Conservation (phyloP, 1,140 invertebrate genomes). For the Heterodera schachtii region DNA sequence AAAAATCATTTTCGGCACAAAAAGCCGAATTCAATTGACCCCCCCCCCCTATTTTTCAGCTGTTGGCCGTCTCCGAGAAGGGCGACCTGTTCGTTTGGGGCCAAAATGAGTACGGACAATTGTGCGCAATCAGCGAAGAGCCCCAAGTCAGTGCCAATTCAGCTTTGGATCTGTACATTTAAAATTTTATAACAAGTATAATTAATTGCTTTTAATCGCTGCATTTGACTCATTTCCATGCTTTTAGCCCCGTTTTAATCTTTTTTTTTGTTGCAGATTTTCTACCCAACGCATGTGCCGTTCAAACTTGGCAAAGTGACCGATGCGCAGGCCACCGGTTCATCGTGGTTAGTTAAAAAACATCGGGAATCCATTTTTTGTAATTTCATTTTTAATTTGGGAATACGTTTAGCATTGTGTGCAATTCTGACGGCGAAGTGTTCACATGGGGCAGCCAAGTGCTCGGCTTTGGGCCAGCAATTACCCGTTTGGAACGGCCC, state of each 20-base stretch:
- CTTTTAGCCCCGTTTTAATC: too few species aligned
- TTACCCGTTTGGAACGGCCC: constrained; percentile 24
- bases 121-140: constrained; percentile 46
- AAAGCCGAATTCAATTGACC: not conserved
- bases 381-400: not conserved
- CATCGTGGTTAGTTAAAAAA: constrained; percentile 35
- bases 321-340: constrained; percentile 41
- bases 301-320: constrained; percentile 37
- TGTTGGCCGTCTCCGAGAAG: constrained; percentile 36
- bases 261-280: not conserved
- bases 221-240: too few species aligned
- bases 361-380: not conserved
- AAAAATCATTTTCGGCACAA: not conserved
- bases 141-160: constrained; percentile 32
- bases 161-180: not conserved
- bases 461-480: constrained; percentile 48
- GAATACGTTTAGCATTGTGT: constrained; percentile 34
- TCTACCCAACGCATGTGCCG: constrained; percentile 23
- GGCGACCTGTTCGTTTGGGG: constrained; percentile 55
- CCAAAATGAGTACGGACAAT: constrained; percentile 52
- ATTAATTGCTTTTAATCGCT: too few species aligned
- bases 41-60: not conserved
- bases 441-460: constrained; percentile 48
- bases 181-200: too few species aligned
- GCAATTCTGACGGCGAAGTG: constrained; percentile 43